phyloP scores from a whole-genome alignment of 2,888 invertebrate genomes.

The Chymomyza amoena region DNA sequence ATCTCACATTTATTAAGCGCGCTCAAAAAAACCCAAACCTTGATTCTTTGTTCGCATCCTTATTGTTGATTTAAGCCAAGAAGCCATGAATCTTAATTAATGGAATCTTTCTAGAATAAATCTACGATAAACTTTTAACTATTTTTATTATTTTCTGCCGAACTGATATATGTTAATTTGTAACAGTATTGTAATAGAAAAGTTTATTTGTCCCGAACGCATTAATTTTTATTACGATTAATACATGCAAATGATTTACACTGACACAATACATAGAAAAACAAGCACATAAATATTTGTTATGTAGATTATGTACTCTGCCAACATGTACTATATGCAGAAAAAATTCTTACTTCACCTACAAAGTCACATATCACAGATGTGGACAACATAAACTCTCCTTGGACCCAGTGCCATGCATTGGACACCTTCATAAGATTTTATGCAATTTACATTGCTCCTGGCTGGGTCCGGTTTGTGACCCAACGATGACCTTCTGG shows the following conservation, averaged over 20 bases:
- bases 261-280: neutral
- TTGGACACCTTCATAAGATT: slow-evolving; percentile 65
- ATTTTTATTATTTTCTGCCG: too few species aligned
- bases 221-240: neutral
- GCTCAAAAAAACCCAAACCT: too few species aligned
- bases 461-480: slow-evolving; percentile 26
- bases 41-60: too few species aligned
- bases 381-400: slow-evolving; percentile 1
- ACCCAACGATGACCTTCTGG: neutral
- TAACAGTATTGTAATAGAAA: too few species aligned
- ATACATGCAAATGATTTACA: neutral
- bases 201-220: too few species aligned
- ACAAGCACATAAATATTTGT: slow-evolving; percentile 34
- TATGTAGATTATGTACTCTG: slow-evolving; percentile 24
- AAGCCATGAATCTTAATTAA: too few species aligned
- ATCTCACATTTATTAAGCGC: too few species aligned
- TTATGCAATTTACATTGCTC: slow-evolving; percentile 68
- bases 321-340: slow-evolving; percentile 18
- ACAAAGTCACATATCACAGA: slow-evolving; percentile 41
- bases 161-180: too few species aligned
- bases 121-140: too few species aligned
- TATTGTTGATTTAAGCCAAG: too few species aligned
- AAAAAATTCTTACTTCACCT: slow-evolving; percentile 52
- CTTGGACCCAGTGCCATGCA: neutral
- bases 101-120: too few species aligned